Percentiles rank a stretch among this genome's conserved stretches.
These are phyloP conservation scores for Lepidochrysops patricia DNA, from an alignment of 2,888 invertebrate genomes.

Conservation along the genomic window DNA sequence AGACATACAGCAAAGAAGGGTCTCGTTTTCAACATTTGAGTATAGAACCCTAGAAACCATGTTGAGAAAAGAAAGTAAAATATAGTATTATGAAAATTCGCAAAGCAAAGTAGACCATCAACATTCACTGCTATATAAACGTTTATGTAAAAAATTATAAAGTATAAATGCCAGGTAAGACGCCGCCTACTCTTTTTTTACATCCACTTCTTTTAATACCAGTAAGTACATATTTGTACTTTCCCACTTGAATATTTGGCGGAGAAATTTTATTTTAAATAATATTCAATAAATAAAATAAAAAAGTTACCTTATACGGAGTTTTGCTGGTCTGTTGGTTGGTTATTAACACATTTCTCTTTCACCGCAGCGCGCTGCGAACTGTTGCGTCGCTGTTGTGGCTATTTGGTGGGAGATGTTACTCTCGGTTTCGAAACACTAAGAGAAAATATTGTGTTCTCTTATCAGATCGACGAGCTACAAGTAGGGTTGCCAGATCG, in stretches of 20 bases:
- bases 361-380: not conserved
- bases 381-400: not conserved
- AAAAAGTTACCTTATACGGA: not conserved
- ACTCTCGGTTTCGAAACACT: not conserved
- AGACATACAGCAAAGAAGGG: too few relatives aligned
- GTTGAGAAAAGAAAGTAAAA: not conserved
- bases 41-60: too few relatives aligned
- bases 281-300: too few relatives aligned
- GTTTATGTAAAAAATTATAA: not conserved
- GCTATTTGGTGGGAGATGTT: not conserved
- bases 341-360: not conserved
- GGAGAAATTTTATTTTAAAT: too few relatives aligned
- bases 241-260: too few relatives aligned
- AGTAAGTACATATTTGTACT: too few relatives aligned
- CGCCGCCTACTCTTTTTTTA: too few relatives aligned
- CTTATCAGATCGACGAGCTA: not conserved
- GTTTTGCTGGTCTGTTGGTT: not conserved
- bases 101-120: not conserved
- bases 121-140: not conserved
- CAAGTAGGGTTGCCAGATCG: too few relatives aligned
- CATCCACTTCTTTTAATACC: too few relatives aligned
- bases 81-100: not conserved
- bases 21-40: too few relatives aligned
- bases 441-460: not conserved
- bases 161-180: too few relatives aligned